Percentiles rank a stretch among this genome's conserved stretches.
Conservation (phyloP, 2,797 vertebrate genomes). For the Lepilemur septentrionalis region DNA sequence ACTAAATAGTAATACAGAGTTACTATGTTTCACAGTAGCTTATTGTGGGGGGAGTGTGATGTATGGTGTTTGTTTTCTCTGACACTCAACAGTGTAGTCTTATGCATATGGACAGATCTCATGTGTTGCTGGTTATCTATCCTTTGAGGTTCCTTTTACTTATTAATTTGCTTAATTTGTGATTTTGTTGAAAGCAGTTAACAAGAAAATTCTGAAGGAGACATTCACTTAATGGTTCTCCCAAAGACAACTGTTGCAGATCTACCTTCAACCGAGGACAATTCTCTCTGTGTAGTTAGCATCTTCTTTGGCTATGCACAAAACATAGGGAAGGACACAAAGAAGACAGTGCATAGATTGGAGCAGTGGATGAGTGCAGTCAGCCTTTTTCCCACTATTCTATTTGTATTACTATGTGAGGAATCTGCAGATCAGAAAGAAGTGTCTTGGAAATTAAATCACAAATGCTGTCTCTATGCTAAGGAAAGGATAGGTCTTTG, state of each 20-base stretch:
- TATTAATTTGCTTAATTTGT: constrained; percentile 33
- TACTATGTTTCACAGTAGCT: not conserved
- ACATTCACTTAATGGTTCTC: not conserved
- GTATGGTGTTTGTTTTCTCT: not conserved
- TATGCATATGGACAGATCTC: not conserved
- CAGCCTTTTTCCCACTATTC: not conserved
- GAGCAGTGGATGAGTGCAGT: not conserved
- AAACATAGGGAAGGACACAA: not conserved
- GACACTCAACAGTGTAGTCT: not conserved
- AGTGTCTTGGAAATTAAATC: not conserved
- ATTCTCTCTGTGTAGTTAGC: not conserved
- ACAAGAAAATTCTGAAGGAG: not conserved
- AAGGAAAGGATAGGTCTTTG: not conserved
- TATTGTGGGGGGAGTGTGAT: too few relatives aligned
- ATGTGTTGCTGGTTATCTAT: not conserved
- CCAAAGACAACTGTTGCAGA: not conserved
- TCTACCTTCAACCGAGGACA: not conserved
- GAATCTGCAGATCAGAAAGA: not conserved
- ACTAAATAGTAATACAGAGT: not conserved
- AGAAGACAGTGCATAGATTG: not conserved
- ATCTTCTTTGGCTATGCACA: not conserved
- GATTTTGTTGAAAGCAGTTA: constrained; percentile 30
- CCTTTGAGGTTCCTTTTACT: not conserved
- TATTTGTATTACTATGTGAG: not conserved
- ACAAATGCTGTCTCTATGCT: not conserved